A percentile compares a stretch with the other conserved stretches of the same genome.
phyloP scores from a whole-genome alignment of 2,113 vertebrate genomes.

The Prolemur simus region DNA sequence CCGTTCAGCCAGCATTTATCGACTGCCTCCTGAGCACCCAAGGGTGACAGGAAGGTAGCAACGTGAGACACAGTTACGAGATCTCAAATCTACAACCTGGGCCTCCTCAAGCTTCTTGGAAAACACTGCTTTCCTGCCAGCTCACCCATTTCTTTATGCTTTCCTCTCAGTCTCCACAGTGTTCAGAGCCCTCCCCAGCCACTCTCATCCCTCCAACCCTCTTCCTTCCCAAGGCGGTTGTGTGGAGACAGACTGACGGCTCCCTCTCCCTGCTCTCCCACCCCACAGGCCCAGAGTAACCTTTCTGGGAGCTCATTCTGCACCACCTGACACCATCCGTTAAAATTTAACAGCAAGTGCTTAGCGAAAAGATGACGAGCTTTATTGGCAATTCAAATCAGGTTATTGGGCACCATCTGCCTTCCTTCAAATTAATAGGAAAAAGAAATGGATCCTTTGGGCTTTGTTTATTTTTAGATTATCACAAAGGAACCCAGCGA shows the following conservation, averaged over 20 bases:
- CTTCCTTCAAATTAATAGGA: conserved; percentile 72
- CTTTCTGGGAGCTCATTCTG: not conserved
- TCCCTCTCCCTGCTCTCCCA: not conserved
- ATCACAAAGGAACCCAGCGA: conserved; percentile 27
- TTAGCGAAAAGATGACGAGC: conserved; percentile 54
- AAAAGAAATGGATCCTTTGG: conserved; percentile 63
- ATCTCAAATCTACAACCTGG: not conserved
- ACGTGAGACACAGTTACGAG: not conserved
- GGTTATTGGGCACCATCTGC: conserved; percentile 70
- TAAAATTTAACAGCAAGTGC: conserved; percentile 52
- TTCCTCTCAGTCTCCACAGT: not conserved
- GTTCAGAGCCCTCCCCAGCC: not conserved
- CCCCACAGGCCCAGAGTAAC: not conserved
- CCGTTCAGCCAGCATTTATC: not conserved
- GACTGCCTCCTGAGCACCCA: not conserved
- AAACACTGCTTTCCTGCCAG: not conserved
- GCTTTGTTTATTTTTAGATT: conserved; percentile 71
- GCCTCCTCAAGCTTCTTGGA: not conserved
- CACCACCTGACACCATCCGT: not conserved
- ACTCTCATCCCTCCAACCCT: not conserved
- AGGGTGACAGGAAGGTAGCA: not conserved
- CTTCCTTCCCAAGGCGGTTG: not conserved
- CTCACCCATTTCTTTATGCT: not conserved
- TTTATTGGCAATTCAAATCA: conserved; percentile 71
- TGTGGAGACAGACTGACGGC: not conserved